Conservation (phyloP, 2,888 invertebrate species). For the Philereme vetulata region DNA sequence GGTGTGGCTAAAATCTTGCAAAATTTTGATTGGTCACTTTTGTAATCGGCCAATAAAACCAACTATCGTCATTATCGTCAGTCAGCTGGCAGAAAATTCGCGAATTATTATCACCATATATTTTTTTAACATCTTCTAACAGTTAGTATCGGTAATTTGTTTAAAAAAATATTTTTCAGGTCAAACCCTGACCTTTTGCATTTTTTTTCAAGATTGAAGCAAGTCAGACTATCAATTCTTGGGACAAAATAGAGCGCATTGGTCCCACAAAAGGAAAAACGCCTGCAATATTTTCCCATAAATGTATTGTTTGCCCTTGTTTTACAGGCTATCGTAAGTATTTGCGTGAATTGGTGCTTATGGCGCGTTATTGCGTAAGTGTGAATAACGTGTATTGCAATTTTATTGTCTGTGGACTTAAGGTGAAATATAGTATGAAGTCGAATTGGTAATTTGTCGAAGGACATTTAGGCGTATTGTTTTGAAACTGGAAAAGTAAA, state of each 20-base stretch:
- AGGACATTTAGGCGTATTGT: conserved; percentile 3
- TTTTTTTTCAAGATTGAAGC: not conserved
- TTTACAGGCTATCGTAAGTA: conserved; percentile 47
- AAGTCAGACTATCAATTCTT: conserved; percentile 15
- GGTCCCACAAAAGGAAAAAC: conserved; percentile 33
- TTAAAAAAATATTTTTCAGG: too few species aligned
- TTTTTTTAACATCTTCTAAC: too few species aligned
- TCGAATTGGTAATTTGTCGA: conserved; percentile 17
- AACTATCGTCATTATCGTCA: too few species aligned
- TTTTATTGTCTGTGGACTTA: conserved; percentile 42
- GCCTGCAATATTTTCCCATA: conserved; percentile 42
- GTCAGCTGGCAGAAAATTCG: too few species aligned
- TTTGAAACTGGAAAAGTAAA: not conserved
- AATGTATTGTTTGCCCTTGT: conserved; percentile 52
- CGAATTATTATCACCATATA: too few species aligned
- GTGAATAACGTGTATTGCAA: conserved; percentile 47
- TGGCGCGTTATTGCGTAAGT: conserved; percentile 43
- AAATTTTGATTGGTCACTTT: too few species aligned
- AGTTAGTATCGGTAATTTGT: too few species aligned
- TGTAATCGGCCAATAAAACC: too few species aligned
- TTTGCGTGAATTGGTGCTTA: conserved; percentile 51
- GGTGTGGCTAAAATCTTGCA: too few species aligned
- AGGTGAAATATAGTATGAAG: conserved; percentile 30
- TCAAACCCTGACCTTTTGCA: not conserved
- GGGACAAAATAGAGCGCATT: conserved; percentile 37